Conservation (phyloP, 2,113 vertebrate genomes). For the Mus spicilegus region DNA sequence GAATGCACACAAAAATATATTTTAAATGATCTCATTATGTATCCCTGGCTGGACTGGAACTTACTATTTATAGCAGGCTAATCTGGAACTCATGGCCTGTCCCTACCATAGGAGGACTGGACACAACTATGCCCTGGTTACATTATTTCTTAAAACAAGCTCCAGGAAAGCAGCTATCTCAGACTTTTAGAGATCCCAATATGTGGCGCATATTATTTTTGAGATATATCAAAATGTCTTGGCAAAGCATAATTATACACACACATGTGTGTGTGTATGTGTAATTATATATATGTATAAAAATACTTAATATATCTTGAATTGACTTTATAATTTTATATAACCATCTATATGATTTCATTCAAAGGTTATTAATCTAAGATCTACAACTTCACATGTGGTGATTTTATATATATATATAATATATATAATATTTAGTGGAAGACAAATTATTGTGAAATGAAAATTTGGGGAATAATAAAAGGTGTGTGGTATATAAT, state of each 20-base stretch:
- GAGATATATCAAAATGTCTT: slow-evolving; percentile 21
- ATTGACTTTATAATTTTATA: slow-evolving; percentile 8
- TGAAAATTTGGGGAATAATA: neutral
- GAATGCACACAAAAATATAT: neutral
- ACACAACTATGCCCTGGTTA: neutral
- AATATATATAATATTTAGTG: no score
- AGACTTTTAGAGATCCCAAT: neutral
- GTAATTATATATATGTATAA: no score
- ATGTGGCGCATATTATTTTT: neutral
- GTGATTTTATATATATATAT: no score
- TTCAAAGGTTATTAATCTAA: neutral
- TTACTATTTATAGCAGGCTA: neutral
- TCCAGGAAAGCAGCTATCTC: neutral
- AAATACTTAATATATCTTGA: neutral
- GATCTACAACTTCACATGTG: no score
- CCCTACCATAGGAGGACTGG: neutral
- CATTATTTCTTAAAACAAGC: neutral
- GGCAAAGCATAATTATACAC: neutral
- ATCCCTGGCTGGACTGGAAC: neutral
- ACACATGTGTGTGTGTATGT: no score
- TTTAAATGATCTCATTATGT: neutral
- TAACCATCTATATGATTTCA: slow-evolving; percentile 24
- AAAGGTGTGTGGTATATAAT: neutral
- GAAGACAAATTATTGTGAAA: neutral
- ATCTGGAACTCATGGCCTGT: neutral